Evolutionary conservation across 2,797 vertebrate species (phyloP).

Genomic region (Acanthopagrus latus): DNA sequence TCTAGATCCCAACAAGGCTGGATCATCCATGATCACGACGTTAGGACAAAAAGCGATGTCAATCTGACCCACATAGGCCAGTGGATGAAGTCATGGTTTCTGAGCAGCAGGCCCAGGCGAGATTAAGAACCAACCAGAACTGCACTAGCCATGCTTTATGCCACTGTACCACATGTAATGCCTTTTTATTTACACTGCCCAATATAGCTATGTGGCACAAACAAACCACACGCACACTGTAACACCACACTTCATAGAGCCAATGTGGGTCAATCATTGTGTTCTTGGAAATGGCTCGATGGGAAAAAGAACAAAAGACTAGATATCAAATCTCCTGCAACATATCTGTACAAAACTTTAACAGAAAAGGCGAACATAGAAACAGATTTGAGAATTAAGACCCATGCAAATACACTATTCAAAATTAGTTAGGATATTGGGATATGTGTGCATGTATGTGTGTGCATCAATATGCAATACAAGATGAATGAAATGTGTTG

Average conservation of each 20-base stretch:
- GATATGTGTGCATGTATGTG: too few species aligned
- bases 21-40: conserved; percentile 21
- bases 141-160: conserved; percentile 10
- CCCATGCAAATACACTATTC: not conserved
- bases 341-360: not conserved
- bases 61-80: conserved; percentile 35
- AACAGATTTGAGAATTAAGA: not conserved
- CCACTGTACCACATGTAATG: not conserved
- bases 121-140: conserved; percentile 38
- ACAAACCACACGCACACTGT: not conserved
- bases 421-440: too few species aligned
- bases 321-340: not conserved
- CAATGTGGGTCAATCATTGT: conserved; percentile 14
- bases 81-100: conserved; percentile 46
- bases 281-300: not conserved
- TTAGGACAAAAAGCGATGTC: conserved; percentile 21
- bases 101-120: not conserved
- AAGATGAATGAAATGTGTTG: too few species aligned
- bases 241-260: not conserved
- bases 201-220: conserved; percentile 24
- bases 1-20: conserved; percentile 16
- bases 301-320: not conserved
- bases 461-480: too few species aligned
- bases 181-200: conserved; percentile 24
- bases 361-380: not conserved